Conservation (phyloP, 2,888 invertebrate species). For the Trichogramma evanescens region DNA sequence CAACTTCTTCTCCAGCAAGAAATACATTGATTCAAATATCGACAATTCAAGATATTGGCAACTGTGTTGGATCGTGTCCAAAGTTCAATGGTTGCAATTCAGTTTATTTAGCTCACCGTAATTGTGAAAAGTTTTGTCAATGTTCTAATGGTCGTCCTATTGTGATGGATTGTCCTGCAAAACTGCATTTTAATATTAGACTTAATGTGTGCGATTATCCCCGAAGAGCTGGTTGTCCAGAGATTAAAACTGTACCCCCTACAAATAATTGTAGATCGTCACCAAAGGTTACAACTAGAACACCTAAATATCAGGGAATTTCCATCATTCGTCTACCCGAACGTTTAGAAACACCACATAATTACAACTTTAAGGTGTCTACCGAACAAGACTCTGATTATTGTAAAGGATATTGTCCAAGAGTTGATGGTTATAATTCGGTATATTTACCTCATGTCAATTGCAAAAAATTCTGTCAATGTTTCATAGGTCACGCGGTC, state of each 20-base stretch:
- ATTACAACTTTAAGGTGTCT: no score
- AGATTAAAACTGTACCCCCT: not conserved
- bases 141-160: slow-evolving; percentile 27
- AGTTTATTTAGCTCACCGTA: not conserved
- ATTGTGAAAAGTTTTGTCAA: slow-evolving; percentile 7
- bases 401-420: slow-evolving; percentile 1
- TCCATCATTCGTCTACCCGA: no score
- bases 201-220: slow-evolving; percentile 33
- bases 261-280: no score
- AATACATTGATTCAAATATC: no score
- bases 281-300: no score
- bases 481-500: slow-evolving; percentile 24
- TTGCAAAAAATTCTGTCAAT: slow-evolving; percentile 17
- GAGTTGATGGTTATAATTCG: not conserved
- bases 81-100: not conserved
- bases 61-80: slow-evolving; percentile 2
- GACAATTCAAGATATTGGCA: not conserved
- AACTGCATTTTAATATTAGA: slow-evolving; percentile 31
- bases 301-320: no score
- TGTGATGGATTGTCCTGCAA: slow-evolving; percentile 28
- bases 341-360: no score
- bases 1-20: no score
- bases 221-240: slow-evolving; percentile 26
- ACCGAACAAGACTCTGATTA: not conserved
- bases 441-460: not conserved